A percentile compares a stretch with the other conserved stretches of the same genome.
phyloP scores from a whole-genome alignment of 2,888 invertebrate species.

The Syrphus vitripennis region DNA sequence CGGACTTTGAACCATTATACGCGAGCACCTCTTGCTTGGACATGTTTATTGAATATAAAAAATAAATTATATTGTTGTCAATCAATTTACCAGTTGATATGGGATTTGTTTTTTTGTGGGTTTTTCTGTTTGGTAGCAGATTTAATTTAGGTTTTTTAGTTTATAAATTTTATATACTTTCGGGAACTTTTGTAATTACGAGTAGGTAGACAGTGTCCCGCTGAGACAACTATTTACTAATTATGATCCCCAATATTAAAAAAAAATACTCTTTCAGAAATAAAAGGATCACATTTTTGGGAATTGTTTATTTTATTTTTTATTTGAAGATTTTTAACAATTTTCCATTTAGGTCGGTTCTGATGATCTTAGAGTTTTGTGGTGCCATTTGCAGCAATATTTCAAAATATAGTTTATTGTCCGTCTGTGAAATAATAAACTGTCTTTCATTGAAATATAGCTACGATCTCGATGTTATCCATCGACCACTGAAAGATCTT shows the following conservation, averaged over 20 bases:
- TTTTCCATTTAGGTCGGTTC: too few species aligned
- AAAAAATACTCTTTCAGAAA: too few species aligned
- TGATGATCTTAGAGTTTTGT: too few species aligned
- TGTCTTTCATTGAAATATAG: too few species aligned
- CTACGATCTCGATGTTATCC: too few species aligned
- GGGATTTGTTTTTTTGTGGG: constrained; percentile 15
- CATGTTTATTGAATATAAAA: constrained; percentile 62
- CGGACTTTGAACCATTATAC: neutral
- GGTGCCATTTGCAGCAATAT: too few species aligned
- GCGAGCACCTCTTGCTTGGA: constrained; percentile 14
- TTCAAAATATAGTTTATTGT: too few species aligned
- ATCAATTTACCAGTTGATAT: constrained; percentile 61
- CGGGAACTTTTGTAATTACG: neutral
- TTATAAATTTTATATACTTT: neutral
- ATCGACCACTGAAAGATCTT: too few species aligned
- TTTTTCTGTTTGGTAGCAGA: constrained; percentile 1
- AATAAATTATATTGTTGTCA: constrained; percentile 72
- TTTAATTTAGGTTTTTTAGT: neutral
- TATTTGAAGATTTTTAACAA: too few species aligned
- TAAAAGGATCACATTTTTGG: too few species aligned
- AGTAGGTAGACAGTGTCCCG: constrained; percentile 1
- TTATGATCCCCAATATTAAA: neutral
- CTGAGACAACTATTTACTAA: neutral
- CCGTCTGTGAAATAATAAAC: too few species aligned
- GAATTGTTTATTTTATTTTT: too few species aligned